Evolutionary conservation across 2,113 vertebrate species (phyloP), one percentile per base, ranked within the genome.

Genomic region (Alouatta palliata): DNA sequence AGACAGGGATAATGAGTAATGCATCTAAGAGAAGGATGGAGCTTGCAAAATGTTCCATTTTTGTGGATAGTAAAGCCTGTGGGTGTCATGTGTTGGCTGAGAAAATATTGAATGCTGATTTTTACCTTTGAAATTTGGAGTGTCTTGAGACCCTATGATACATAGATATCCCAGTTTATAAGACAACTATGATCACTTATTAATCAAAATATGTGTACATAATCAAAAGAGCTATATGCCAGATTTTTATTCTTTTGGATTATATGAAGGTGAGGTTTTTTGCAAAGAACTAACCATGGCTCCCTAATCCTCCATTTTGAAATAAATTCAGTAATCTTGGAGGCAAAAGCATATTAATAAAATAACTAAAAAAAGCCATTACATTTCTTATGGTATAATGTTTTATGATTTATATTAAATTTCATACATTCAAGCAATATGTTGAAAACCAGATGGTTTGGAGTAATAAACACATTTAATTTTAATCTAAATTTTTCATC

Each of bases 11-110:
- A 79, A 75, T 92, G 81, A 91, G 40, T 64, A 92, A 91, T 87
- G 87, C 20, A 45, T 79, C n/a, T 35, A 79, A 32, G 30, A 83
- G 80, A 82, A 21, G 52, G 61, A 73, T 32, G 6, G 47, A 61
- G 66, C 96, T 95, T 97, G n/a, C 94, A 95, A 97, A 98, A 96
- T 73, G 56, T 58, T 95, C 21, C 21, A 0, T 73, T 76, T 95
- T 89, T 35, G 17, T 83, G 52, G 49, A 40, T 32, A 92, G 81
- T 83, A 86, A 96, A 88, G 27, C 84, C 27, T 68, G 79, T 58
- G 45, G 11, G 13, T 77, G 56, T 96, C 54, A 56, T 40, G 1
- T 77, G 13, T 71, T 87, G 49, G 43, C 70, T 96, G 75, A 64
- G 20, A 97, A 95, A 91, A 84, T 17, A 89, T 4, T 3, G 56